These are phyloP conservation scores for Mus minutoides DNA, from an alignment of 2,797 vertebrate genomes.

Conservation along the genomic window DNA sequence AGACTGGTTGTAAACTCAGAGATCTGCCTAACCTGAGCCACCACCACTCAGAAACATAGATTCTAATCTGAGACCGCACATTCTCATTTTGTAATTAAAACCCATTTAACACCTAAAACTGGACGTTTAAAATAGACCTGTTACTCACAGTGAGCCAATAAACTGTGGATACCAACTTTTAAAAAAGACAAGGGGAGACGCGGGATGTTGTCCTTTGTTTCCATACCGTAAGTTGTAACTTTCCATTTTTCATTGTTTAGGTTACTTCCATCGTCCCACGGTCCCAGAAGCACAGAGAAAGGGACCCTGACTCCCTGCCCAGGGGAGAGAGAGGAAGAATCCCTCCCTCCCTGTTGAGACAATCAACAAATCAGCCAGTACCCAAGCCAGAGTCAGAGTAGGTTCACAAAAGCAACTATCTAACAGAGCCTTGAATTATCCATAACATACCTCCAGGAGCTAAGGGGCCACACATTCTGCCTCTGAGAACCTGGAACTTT, in stretches of 20 bases:
- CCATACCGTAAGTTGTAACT: background rate
- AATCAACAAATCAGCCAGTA: background rate
- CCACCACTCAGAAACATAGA: background rate
- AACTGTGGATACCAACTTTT: background rate
- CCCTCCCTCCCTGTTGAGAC: background rate
- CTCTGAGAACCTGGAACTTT: background rate
- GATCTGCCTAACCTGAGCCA: background rate
- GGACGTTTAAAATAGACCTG: slow-evolving; percentile 19
- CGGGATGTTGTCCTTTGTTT: slow-evolving; percentile 15
- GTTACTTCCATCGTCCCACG: background rate
- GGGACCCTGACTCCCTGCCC: background rate
- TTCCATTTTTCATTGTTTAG: background rate
- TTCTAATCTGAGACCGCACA: background rate
- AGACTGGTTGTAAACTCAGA: background rate
- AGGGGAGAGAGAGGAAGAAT: background rate
- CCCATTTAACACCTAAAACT: slow-evolving; percentile 22
- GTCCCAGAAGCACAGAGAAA: background rate
- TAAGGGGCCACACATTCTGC: background rate
- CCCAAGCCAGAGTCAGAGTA: background rate
- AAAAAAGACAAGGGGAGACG: background rate
- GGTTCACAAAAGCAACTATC: background rate
- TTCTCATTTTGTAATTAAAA: slow-evolving; percentile 37
- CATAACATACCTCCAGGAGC: background rate
- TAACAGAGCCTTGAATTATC: background rate
- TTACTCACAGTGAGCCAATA: slow-evolving; percentile 4